A percentile compares a stretch with the other conserved stretches of the same genome.
These are phyloP conservation scores for Nowickia ferox DNA, from an alignment of 2,888 invertebrate genomes.

Conservation along the genomic window DNA sequence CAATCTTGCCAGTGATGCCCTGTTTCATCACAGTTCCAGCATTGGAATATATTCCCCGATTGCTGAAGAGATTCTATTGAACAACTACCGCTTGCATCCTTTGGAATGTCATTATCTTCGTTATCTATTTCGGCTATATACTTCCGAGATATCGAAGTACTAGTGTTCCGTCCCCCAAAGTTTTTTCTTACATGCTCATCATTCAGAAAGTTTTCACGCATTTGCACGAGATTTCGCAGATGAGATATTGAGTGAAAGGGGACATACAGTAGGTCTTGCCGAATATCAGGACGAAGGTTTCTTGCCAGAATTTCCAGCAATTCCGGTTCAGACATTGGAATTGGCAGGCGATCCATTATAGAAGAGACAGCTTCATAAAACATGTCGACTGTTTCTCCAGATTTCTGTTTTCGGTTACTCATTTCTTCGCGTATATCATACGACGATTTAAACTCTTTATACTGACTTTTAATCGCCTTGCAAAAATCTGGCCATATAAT, in stretches of 20 bases:
- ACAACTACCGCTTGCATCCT: no score
- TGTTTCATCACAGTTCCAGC: no score
- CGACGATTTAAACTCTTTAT: slow-evolving; percentile 42
- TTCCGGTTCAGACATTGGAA: slow-evolving; percentile 9
- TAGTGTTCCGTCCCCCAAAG: not conserved
- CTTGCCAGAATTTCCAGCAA: slow-evolving; percentile 38
- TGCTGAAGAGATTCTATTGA: no score
- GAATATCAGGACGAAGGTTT: slow-evolving; percentile 43
- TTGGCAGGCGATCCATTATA: slow-evolving; percentile 8
- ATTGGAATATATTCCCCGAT: no score
- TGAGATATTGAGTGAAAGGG: slow-evolving; percentile 15
- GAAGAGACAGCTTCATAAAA: slow-evolving; percentile 38
- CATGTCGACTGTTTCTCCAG: slow-evolving; percentile 24
- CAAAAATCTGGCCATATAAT: slow-evolving; percentile 50
- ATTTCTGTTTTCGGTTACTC: slow-evolving; percentile 54
- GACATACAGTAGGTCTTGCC: slow-evolving; percentile 46
- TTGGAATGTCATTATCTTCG: no score
- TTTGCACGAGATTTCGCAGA: slow-evolving; percentile 37
- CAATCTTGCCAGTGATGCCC: no score
- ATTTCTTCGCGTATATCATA: slow-evolving; percentile 59
- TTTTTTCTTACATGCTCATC: slow-evolving; percentile 24
- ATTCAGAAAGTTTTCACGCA: slow-evolving; percentile 16
- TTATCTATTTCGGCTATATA: no score
- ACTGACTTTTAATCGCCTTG: slow-evolving; percentile 28
- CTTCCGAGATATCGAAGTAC: no score